Evolutionary conservation across 2,888 invertebrate species (phyloP).

Genomic region (Habroteleia sp.): DNA sequence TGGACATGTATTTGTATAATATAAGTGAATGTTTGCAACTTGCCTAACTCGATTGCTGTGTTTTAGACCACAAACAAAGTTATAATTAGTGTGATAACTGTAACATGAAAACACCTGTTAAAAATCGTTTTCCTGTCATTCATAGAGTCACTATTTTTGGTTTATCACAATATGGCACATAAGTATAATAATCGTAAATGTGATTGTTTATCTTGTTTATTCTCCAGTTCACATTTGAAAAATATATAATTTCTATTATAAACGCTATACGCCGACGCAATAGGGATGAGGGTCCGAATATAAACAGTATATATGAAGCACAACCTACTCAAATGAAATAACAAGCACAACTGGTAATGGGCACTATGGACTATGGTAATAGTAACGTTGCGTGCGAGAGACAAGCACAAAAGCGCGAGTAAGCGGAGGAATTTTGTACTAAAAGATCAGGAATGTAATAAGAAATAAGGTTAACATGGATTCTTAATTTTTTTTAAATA

Average conservation of each 20-base stretch:
- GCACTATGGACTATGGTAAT: too few relatives aligned
- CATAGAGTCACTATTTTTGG: too few relatives aligned
- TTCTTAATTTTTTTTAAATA: too few relatives aligned
- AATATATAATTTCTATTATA: conserved; percentile 12
- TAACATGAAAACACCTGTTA: too few relatives aligned
- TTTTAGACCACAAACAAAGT: too few relatives aligned
- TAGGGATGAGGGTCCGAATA: conserved; percentile 51
- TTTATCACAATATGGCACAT: conserved; percentile 25
- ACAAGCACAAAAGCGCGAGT: too few relatives aligned
- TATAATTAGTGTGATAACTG: too few relatives aligned
- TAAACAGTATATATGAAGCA: conserved; percentile 40
- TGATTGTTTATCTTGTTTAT: not conserved
- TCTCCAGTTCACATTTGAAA: conserved; percentile 43
- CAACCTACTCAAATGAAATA: conserved; percentile 28
- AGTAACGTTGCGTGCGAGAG: too few relatives aligned
- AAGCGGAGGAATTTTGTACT: conserved; percentile 34
- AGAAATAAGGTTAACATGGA: not conserved
- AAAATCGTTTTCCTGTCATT: too few relatives aligned
- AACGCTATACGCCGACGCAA: conserved; percentile 55
- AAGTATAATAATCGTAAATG: not conserved
- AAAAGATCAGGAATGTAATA: conserved; percentile 4
- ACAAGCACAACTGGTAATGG: conserved; percentile 15
- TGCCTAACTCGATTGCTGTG: too few relatives aligned
- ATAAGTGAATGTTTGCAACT: too few relatives aligned
- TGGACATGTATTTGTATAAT: too few relatives aligned